A percentile compares a stretch with the other conserved stretches of the same genome.
Evolutionary conservation across 2,888 invertebrate species (phyloP).

Genomic region (Rhynchonema sp.): DNA sequence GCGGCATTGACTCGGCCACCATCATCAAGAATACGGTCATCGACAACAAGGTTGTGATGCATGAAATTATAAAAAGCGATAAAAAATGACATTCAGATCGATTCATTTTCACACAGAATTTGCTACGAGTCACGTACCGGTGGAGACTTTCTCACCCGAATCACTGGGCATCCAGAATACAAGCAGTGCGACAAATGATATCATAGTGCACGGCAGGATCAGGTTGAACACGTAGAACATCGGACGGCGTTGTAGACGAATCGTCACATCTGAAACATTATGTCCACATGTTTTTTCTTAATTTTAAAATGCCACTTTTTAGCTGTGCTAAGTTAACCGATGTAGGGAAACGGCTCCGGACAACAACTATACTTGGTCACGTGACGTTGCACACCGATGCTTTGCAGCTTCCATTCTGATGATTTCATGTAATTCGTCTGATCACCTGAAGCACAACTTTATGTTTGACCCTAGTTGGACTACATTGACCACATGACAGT

Average conservation of each 20-base stretch:
- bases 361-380: slow-evolving; percentile 59
- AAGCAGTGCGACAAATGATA: slow-evolving; percentile 62
- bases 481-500: no score
- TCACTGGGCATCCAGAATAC: slow-evolving; percentile 73
- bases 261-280: no score
- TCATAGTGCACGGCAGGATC: slow-evolving; percentile 60
- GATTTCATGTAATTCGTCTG: slow-evolving; percentile 23
- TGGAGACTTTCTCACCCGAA: slow-evolving; percentile 65
- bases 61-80: no score
- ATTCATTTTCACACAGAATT: no score
- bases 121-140: no score
- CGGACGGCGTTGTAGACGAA: slow-evolving; percentile 48
- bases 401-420: slow-evolving; percentile 23
- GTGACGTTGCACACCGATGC: slow-evolving; percentile 36
- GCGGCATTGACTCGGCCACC: slow-evolving; percentile 61
- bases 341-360: slow-evolving; percentile 55
- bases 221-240: slow-evolving; percentile 55
- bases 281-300: no score
- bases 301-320: no score
- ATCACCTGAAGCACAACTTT: slow-evolving; percentile 10
- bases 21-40: slow-evolving; percentile 76
- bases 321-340: no score
- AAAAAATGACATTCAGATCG: no score
- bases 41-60: slow-evolving; percentile 61
- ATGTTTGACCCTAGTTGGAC: neutral